phyloP scores from a whole-genome alignment of 2,888 invertebrate genomes.

The Tetropium fuscum region DNA sequence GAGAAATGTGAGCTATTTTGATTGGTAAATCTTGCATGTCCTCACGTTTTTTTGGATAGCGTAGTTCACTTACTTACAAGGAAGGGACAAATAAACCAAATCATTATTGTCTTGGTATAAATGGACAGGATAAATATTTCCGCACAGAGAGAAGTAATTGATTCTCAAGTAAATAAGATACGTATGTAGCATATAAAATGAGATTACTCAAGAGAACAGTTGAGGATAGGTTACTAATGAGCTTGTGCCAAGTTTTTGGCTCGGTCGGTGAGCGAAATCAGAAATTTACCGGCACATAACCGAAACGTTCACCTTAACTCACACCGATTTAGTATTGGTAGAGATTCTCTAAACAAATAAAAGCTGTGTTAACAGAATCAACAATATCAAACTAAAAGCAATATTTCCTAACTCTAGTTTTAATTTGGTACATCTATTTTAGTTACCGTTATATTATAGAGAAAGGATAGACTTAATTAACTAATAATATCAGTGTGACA shows the following conservation, averaged over 20 bases:
- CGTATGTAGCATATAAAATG: neutral
- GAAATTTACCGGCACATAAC: neutral
- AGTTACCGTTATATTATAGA: too few relatives aligned
- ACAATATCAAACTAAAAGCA: too few relatives aligned
- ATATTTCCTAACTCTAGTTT: too few relatives aligned
- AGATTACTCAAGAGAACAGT: slow-evolving; percentile 1
- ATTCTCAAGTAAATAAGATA: too few relatives aligned
- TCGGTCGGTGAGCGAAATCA: neutral
- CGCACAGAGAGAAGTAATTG: too few relatives aligned
- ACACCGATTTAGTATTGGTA: neutral
- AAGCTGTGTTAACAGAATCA: too few relatives aligned
- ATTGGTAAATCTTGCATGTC: neutral
- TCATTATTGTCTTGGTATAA: slow-evolving; percentile 2
- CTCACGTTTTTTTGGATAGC: neutral
- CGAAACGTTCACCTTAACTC: neutral
- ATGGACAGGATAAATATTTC: too few relatives aligned
- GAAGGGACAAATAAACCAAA: slow-evolving; percentile 15
- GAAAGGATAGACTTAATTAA: too few relatives aligned
- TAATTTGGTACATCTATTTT: too few relatives aligned
- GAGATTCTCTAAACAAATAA: too few relatives aligned
- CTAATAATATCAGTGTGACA: too few relatives aligned
- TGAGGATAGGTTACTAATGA: slow-evolving; percentile 18
- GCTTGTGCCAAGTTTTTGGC: slow-evolving; percentile 8
- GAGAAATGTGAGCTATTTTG: slow-evolving; percentile 6
- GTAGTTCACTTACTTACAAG: slow-evolving; percentile 15